Evolutionary conservation across 2,113 vertebrate species (phyloP), one percentile per base, ranked within the genome.

Genomic region (Grus americana): DNA sequence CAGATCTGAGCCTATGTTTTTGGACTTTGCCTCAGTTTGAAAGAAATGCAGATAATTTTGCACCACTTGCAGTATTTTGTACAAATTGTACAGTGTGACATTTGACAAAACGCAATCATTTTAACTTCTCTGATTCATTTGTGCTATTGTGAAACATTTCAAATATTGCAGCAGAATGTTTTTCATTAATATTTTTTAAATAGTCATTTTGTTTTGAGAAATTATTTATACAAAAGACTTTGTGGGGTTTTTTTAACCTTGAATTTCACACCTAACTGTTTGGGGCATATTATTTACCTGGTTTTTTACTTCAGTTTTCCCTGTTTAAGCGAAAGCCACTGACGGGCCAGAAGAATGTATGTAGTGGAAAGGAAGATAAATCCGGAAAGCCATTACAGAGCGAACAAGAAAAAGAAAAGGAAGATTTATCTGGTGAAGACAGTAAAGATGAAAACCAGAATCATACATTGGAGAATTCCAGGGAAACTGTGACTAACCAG

Each of bases 261-360:
- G 30, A 65, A 54, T 92, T 67, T 86, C 82, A 78, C 23, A 90
- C 26, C 21, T 71, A 54, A 50, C 29, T 86, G 15, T 82, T 86
- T 75, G 18, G 34, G 32, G 29, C 20, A 11, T 58, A 30, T 68
- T 4, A 59, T 94, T 78, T 62, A 78, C 46, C 20, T 88, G 30
- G 12, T 52, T 9, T 83, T 80, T 96, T 96, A 74, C 96, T 94
- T 83, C 95, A 98, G 98, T 95, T 98, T 97, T 98, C 95, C 70
- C 68, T 98, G 26, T 98, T 98, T 73, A 98, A 97, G 87, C 92
- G 89, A 91, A 97, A 96, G 70, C 95, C 96, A 76, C 46, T 75
- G 71, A 74, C 89, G 57, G 65, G 82, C 94, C 97, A 97, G 62
- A 98, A 98, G 95, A 94, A 74, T 72, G 52, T 87, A 49, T 88